phyloP scores from a whole-genome alignment of 2,113 vertebrate species.

The Chionodraco myersi region DNA sequence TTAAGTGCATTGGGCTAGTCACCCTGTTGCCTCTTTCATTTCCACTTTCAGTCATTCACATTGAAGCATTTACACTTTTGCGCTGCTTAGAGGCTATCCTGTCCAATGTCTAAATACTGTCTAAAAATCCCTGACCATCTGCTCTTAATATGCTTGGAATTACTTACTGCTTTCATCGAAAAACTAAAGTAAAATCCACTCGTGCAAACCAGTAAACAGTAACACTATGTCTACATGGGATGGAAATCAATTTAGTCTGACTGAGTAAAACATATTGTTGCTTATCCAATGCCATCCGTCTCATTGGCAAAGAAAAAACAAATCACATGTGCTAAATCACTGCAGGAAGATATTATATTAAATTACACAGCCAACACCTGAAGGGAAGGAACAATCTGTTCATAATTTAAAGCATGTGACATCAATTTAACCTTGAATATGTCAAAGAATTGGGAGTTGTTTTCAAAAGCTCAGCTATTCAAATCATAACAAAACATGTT shows the following conservation, averaged over 20 bases:
- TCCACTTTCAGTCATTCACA: conserved; percentile 46
- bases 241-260: conserved; percentile 2
- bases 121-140: conserved; percentile 9
- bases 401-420: background rate
- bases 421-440: background rate
- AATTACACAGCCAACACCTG: conserved; percentile 1
- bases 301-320: conserved; percentile 11
- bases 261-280: conserved; percentile 10
- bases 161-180: background rate
- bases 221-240: background rate
- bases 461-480: background rate
- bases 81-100: background rate
- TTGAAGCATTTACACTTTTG: conserved; percentile 15
- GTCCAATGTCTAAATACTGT: background rate
- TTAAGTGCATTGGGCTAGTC: conserved; percentile 46
- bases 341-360: background rate
- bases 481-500: background rate
- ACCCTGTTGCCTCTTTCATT: conserved; percentile 53
- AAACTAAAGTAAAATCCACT: conserved; percentile 12
- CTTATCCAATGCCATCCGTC: background rate
- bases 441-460: background rate
- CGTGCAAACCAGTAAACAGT: background rate
- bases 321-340: background rate
- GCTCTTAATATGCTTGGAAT: conserved; percentile 12
- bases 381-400: background rate